Base-by-base conservation (phyloP, 2,113 vertebrate species). In the Thunnus thynnus region DNA sequence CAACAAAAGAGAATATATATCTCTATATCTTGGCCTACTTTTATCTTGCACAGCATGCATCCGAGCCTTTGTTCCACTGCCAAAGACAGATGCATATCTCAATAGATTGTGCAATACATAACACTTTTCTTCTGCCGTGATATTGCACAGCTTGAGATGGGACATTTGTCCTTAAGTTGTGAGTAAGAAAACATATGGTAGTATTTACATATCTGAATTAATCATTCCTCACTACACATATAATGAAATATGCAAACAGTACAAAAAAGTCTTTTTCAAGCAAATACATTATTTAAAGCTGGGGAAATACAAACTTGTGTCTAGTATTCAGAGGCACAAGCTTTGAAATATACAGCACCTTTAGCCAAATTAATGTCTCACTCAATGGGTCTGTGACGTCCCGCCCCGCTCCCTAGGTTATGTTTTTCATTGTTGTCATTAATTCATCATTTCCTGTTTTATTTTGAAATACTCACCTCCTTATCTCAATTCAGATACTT, bases 11-110 rank as follows among this genome's bases (percentile, higher is more conserved):
- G 25, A 58, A 36, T 47, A 58, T 80, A 12, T 67, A 76, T 89
- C 80, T 86, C 58, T 86, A 60, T 83, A 82, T 85, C 82, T 78
- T 79, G 76, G 75, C 84, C 76, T 84, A 78, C 88, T 89, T 90
- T 91, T 83, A 90, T 91, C 87, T 80, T 50, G 52, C 76, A 54
- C 76, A 80, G 78, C 67, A 61, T 83, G 58, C 32, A 10, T 58
- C 64, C 63, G 11, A 76, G 67, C 22, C 63, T 91, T 86, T 85
- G 82, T 92, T 87, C 76, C 69, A 48, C 75, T 83, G 79, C 76
- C 62, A 81, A 56, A 77, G 47, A 64, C 70, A 82, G 75, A 81
- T 85, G 51, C 64, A 88, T 80, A 85, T 91, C 74, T 81, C 64
- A 75, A 65, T 86, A 81, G 67, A 88, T 79, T 74, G 78, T 68